These are phyloP conservation scores for Mixornis gularis DNA, from an alignment of 2,113 vertebrate species.

Conservation along the genomic window DNA sequence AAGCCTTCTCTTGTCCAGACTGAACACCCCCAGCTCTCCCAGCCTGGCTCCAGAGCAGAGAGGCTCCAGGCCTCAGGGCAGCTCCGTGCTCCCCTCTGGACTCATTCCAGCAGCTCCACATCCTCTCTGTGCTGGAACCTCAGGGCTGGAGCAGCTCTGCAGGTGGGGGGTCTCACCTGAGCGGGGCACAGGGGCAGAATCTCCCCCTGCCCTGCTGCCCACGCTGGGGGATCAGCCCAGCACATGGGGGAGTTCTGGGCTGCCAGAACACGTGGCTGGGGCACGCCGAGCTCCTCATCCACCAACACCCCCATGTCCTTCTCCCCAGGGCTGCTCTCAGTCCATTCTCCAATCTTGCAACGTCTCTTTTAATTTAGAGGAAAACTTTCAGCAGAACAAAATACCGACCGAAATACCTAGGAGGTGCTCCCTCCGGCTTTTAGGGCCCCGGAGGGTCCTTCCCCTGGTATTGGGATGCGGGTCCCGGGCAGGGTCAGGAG, in stretches of 20 bases:
- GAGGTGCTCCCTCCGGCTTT: neutral
- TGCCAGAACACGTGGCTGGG: neutral
- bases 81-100: accelerated
- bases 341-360: neutral
- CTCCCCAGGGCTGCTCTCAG: neutral
- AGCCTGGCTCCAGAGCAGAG: neutral
- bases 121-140: neutral
- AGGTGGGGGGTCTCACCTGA: neutral
- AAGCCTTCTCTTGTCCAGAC: neutral
- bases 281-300: neutral
- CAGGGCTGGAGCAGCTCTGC: neutral
- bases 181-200: neutral
- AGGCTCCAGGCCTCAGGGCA: neutral
- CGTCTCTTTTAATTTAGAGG: neutral
- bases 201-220: neutral
- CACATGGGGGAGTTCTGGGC: neutral
- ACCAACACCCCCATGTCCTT: neutral
- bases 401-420: neutral
- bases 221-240: neutral
- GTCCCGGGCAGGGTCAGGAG: neutral
- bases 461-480: neutral
- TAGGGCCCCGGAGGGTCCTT: neutral
- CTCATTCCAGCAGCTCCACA: accelerated
- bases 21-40: neutral
- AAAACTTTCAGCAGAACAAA: neutral